Evolutionary conservation across 2,888 invertebrate genomes (phyloP).

Genomic region (Sinhomidia bicolor): DNA sequence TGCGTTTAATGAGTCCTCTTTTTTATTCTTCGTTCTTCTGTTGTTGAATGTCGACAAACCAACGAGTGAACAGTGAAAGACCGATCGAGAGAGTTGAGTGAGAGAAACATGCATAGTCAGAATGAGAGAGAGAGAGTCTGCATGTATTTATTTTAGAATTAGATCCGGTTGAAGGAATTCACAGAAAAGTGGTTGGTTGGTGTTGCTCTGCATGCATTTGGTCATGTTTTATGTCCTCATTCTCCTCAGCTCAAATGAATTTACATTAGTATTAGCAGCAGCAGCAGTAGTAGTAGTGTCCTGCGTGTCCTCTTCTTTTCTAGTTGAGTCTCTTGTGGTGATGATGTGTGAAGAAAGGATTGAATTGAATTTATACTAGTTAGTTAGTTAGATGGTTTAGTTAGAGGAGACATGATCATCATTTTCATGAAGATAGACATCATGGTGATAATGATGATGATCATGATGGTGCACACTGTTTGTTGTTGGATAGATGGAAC

Average conservation of each 20-base stretch:
- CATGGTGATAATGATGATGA: not conserved
- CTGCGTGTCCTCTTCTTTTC: slow-evolving; percentile 11
- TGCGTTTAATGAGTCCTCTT: slow-evolving; percentile 74
- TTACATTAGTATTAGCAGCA: no score
- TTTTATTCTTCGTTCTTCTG: slow-evolving; percentile 57
- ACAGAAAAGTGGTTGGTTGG: slow-evolving; percentile 56
- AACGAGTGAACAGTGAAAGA: slow-evolving; percentile 52
- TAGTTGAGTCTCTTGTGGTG: slow-evolving; percentile 24
- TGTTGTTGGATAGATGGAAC: no score
- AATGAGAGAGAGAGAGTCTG: slow-evolving; percentile 39
- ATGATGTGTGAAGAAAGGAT: slow-evolving; percentile 35
- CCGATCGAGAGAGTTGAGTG: slow-evolving; percentile 5
- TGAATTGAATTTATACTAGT: slow-evolving; percentile 35
- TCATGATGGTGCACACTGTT: not conserved
- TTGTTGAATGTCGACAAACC: slow-evolving; percentile 38
- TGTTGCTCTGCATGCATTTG: slow-evolving; percentile 48
- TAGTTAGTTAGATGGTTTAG: slow-evolving; percentile 9
- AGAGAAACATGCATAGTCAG: not conserved
- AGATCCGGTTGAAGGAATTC: slow-evolving; percentile 72
- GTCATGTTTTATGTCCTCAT: slow-evolving; percentile 46
- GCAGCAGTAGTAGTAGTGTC: no score
- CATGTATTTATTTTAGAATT: slow-evolving; percentile 74
- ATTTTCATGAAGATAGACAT: slow-evolving; percentile 8
- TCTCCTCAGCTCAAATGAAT: slow-evolving; percentile 50
- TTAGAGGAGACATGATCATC: slow-evolving; percentile 31